These are phyloP conservation scores for Tachina lurida DNA, from an alignment of 2,888 invertebrate species.

Conservation along the genomic window DNA sequence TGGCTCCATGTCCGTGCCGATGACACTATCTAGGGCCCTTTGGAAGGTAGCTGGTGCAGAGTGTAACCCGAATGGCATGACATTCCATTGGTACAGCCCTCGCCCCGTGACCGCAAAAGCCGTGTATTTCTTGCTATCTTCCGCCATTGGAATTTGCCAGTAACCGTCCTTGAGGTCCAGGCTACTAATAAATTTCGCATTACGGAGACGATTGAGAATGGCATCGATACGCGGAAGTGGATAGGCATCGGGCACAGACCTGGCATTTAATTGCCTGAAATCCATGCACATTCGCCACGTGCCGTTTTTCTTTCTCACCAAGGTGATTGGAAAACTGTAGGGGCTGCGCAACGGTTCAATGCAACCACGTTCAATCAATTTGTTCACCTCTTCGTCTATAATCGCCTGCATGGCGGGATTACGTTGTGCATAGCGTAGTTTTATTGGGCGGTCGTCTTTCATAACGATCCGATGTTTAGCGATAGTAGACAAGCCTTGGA, in stretches of 20 bases:
- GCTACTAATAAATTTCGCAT: no score
- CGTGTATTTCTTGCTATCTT: conserved; percentile 34
- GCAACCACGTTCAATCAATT: background rate
- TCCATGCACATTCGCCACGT: conserved; percentile 57
- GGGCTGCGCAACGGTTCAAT: background rate
- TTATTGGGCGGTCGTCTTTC: background rate
- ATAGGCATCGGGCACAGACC: conserved; percentile 35
- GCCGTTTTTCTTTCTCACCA: conserved; percentile 43
- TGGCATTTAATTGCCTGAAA: conserved; percentile 49
- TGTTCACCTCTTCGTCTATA: background rate
- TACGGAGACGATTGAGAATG: no score
- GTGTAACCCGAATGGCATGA: conserved; percentile 52
- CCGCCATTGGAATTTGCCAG: conserved; percentile 28
- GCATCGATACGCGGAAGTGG: no score
- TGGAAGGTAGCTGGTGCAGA: conserved; percentile 57
- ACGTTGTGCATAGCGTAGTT: background rate
- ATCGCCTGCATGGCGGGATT: background rate
- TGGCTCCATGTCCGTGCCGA: conserved; percentile 20
- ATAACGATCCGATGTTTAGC: background rate
- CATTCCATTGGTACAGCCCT: conserved; percentile 43
- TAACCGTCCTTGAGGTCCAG: background rate
- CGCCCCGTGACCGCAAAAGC: conserved; percentile 49
- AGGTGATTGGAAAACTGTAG: conserved; percentile 28
- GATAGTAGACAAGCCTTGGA: background rate
- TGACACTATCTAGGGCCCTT: conserved; percentile 36